Evolutionary conservation across 1,140 invertebrate genomes (phyloP).

Genomic region (Metaphire vulgaris): DNA sequence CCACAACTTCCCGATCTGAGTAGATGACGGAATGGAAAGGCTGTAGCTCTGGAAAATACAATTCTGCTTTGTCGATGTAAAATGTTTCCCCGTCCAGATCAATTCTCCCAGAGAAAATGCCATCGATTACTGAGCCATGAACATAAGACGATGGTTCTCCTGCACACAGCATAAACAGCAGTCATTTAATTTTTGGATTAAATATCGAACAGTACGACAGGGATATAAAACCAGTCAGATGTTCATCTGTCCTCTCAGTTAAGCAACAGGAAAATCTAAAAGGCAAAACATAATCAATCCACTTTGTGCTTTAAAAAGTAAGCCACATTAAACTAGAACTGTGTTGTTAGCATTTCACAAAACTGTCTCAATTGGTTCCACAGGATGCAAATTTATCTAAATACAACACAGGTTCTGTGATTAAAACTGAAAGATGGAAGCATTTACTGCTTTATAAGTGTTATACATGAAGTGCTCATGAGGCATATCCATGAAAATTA

Average conservation of each 20-base stretch:
- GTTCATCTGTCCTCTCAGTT: no score
- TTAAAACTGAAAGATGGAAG: no score
- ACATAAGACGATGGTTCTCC: conserved; percentile 57
- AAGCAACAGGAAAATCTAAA: no score
- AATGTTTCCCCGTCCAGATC: conserved; percentile 66
- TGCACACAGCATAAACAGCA: background rate
- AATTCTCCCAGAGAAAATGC: conserved; percentile 93
- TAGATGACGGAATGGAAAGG: conserved; percentile 90
- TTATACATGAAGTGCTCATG: no score
- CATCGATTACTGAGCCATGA: conserved; percentile 85
- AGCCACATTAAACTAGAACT: background rate
- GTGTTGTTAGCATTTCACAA: background rate
- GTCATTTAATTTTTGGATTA: background rate
- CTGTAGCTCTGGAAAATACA: conserved; percentile 51
- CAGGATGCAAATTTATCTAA: background rate
- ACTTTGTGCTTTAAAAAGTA: background rate
- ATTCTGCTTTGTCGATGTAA: conserved; percentile 83
- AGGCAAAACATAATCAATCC: no score
- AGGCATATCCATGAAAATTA: no score
- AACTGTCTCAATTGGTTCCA: background rate
- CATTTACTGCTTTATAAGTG: no score
- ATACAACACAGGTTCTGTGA: background rate
- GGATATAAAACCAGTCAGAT: background rate
- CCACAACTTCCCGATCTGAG: conserved; percentile 78
- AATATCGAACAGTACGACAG: background rate